Evolutionary conservation across 2,888 invertebrate species (phyloP), one percentile per base, ranked within the genome.

Genomic region (Dynastes hyllus): DNA sequence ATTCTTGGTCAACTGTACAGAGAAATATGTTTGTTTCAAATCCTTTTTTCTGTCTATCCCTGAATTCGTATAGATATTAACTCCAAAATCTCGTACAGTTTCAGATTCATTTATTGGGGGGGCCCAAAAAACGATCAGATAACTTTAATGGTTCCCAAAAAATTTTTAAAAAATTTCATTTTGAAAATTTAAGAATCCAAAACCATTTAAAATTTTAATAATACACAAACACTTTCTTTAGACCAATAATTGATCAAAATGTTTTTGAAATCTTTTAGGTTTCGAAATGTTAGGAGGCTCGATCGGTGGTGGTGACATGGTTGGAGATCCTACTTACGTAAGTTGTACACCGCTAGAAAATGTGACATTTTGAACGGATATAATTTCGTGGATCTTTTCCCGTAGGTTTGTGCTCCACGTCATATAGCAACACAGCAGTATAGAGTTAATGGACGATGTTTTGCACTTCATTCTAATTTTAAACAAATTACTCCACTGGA

Each of bases 281-380:
- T 69, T 22, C 22, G 69, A 69, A 51, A 8, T 81, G 45, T 79
- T 80, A 53, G 81, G 81, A 6, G 79, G 77, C 2, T 22, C 76
- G 2, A 79, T 81, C 16, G 71, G 78, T 29, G 81, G 80, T 6
- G 81, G 81, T 11, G 37, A 61, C 32, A 37, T 29, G 1, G 45
- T 11, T 27, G 67, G 40, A n/a, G 78, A 81, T 77, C 69, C 79
- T 9, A 58, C 79, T n/a, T 63, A 79, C 61, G 80, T 80, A 71
- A 78, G 77, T 65, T 13, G n/a, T 27, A 29, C 37, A 29, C 13
- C 32, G 51, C 50, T 22, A n/a, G 6, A 22, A 22, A 55, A n/a
- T 55, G 4, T 4, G 4, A 55, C 11, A n/a, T n/a, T 53, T 16
- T 53, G 53, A 4, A 13, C 4, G 13, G n/a, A 2, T 6, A 55